Base-by-base conservation (phyloP, 2,888 invertebrate species). In the Ectemnius cavifrons region DNA sequence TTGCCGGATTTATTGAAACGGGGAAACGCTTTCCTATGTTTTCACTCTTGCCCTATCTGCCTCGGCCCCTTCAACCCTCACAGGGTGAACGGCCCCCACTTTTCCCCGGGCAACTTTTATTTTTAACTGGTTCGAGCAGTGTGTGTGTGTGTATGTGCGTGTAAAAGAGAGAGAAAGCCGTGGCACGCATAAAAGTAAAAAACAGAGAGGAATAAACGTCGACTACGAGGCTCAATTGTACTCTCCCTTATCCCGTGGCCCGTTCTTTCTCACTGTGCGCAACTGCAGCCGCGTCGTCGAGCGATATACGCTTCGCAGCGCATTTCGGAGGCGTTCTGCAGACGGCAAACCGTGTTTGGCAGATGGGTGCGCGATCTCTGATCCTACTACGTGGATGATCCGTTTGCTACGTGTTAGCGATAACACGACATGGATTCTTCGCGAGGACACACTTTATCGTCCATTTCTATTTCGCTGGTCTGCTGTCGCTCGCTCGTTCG, bases 361-460 rank as follows among this genome's bases (percentile, higher is more conserved):
- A 63, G 71, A 75, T 67, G 57, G 63, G 37, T 37, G 37, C 57
- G 52, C 64, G 75, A 78, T 82, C 75, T 66, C 63, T 76, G 78
- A 82, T 79, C 76, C 67, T 73, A 73, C 81, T 73, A 62, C 71
- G 66, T 37, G 81, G 81, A 80, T 80, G 72, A 80, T 81, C 81
- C 81, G 67, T 69, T 75, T 63, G 60, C 82, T 37, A 63, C 18
- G 71, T 67, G 37, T 37, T 71, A 60, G 64, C 71, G 80, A 80
- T 80, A 78, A 77, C 80, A 70, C 70, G 58, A 59, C 75, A 72
- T 60, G 64, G 74, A 56, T 52, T 71, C 57, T 57, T 47, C 68
- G 64, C 16, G 37, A 61, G 71, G 64, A 75, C 73, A 69, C 67
- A 78, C 71, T 75, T 60, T 70, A 66, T 49, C 78, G 57, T 47